phyloP scores from a whole-genome alignment of 2,797 vertebrate genomes.

The Cossypha heuglini region DNA sequence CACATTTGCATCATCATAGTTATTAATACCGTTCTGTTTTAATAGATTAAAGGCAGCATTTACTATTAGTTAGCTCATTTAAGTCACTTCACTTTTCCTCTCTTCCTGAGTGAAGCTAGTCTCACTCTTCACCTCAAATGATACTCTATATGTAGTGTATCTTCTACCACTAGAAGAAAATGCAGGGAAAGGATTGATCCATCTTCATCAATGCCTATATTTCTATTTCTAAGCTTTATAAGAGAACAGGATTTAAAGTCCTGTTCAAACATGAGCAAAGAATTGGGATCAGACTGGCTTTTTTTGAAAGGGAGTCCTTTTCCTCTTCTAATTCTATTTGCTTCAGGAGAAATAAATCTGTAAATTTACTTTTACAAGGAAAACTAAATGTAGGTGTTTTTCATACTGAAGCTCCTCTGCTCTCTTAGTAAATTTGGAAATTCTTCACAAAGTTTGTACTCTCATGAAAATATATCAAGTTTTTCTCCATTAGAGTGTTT shows the following conservation, averaged over 20 bases:
- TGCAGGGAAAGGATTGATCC: neutral
- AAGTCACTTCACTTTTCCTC: neutral
- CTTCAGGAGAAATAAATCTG: neutral
- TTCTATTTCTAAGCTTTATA: neutral
- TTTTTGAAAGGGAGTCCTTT: neutral
- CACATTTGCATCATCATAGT: neutral
- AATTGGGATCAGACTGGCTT: neutral
- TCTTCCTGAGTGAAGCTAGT: neutral
- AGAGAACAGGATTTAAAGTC: neutral
- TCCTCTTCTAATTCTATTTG: neutral
- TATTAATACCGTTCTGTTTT: neutral
- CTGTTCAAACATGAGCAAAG: neutral
- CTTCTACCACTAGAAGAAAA: neutral
- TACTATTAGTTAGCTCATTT: neutral
- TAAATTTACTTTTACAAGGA: neutral
- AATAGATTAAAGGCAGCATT: neutral
- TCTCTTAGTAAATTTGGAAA: neutral
- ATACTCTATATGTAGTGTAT: neutral
- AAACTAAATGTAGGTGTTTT: fast-evolving
- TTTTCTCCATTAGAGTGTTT: neutral
- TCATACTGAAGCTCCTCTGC: neutral
- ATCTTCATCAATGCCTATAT: neutral
- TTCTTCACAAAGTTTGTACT: neutral
- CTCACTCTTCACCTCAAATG: neutral
- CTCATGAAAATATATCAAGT: neutral